Conservation (phyloP, 2,113 vertebrate genomes). For the Melanerpes formicivorus region DNA sequence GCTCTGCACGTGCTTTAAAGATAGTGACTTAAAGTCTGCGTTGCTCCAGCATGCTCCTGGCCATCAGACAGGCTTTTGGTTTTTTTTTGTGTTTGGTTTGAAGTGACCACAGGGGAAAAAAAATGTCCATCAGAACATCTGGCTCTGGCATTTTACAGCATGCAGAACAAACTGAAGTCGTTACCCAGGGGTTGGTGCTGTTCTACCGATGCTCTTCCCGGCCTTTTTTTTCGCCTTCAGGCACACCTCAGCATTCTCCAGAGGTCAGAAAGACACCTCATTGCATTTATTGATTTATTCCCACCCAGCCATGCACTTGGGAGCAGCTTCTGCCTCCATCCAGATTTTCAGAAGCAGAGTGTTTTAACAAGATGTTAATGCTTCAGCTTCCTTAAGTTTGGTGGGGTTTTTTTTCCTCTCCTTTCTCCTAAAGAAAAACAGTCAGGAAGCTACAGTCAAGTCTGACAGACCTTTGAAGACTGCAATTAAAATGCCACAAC, state of each 20-base stretch:
- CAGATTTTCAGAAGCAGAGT: neutral
- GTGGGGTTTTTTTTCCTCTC: neutral
- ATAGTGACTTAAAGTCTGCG: neutral
- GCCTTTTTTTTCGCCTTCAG: neutral
- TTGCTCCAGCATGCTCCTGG: neutral
- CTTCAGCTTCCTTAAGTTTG: neutral
- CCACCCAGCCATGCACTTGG: neutral
- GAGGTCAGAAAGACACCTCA: neutral
- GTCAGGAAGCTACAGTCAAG: neutral
- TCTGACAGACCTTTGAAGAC: conserved; percentile 16
- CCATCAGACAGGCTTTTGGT: neutral
- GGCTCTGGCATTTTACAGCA: neutral
- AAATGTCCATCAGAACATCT: neutral
- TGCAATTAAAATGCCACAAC: conserved; percentile 14
- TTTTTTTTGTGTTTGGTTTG: neutral
- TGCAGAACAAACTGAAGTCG: neutral
- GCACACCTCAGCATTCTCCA: neutral
- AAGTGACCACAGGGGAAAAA: neutral
- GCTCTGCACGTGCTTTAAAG: neutral
- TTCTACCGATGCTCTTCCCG: neutral
- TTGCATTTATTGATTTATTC: no score
- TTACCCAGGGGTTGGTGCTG: neutral
- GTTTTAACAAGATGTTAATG: neutral
- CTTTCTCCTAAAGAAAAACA: neutral
- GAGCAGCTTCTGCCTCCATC: neutral